Conservation (phyloP, 2,113 vertebrate species). For the Peromyscus maniculatus region DNA sequence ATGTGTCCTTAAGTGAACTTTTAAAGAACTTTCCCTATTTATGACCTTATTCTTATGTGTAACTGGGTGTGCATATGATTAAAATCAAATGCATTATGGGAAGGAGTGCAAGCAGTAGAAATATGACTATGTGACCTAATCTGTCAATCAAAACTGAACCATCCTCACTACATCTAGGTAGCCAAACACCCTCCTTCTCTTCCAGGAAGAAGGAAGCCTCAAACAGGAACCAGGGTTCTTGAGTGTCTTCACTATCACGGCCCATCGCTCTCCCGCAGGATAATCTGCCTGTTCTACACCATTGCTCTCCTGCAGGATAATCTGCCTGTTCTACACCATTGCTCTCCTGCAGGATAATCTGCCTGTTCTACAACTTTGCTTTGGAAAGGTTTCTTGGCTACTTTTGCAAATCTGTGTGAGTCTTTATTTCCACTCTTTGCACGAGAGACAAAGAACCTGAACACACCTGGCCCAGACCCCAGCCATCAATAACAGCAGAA, state of each 20-base stretch:
- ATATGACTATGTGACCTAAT: not conserved
- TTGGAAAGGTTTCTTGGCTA: not conserved
- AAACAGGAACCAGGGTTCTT: not conserved
- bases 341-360: not conserved
- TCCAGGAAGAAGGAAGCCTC: not conserved
- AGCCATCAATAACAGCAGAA: not conserved
- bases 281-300: not conserved
- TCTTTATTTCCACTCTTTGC: not conserved
- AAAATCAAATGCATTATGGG: not conserved
- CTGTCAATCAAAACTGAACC: not conserved
- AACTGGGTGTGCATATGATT: not conserved
- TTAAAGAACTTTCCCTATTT: not conserved
- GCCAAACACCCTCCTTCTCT: not conserved
- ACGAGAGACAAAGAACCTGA: not conserved
- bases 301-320: too few relatives aligned
- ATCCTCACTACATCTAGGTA: not conserved
- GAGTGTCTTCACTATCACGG: not conserved
- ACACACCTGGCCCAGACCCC: not conserved
- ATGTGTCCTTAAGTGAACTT: not conserved
- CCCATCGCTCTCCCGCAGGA: not conserved
- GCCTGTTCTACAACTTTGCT: not conserved
- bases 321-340: too few relatives aligned
- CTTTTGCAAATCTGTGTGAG: not conserved
- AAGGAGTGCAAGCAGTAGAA: not conserved
- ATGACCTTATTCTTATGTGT: not conserved